Percentiles rank a stretch among this genome's conserved stretches.
Conservation (phyloP, 1,140 invertebrate genomes). For the Phymorhynchus buccinoides region DNA sequence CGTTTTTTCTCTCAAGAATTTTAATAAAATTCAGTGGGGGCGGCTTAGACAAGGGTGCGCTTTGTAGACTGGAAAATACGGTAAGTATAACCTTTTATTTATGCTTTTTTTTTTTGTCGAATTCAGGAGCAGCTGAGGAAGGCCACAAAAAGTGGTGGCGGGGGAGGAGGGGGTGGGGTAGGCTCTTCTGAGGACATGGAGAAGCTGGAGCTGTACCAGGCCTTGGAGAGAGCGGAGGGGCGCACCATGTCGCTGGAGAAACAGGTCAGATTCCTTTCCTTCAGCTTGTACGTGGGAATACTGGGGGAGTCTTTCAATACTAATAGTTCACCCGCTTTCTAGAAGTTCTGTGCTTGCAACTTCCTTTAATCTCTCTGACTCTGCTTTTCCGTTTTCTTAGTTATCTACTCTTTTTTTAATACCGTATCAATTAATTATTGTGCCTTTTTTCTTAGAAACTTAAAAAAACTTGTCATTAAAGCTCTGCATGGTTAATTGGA, state of each 20-base stretch:
- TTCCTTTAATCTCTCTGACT: no score
- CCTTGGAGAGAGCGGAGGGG: slow-evolving; percentile 67
- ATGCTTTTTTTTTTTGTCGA: neutral
- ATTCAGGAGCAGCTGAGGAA: slow-evolving; percentile 57
- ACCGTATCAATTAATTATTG: neutral
- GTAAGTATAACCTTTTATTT: neutral
- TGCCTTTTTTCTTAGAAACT: no score
- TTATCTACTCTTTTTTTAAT: neutral
- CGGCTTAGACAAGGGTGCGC: no score
- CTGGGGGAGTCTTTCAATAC: neutral
- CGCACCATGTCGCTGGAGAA: slow-evolving; percentile 69
- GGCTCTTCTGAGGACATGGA: slow-evolving; percentile 59
- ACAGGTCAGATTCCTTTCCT: slow-evolving; percentile 55
- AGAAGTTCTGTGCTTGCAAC: no score
- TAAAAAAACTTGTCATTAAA: no score
- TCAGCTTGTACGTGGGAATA: neutral
- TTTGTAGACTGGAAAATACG: no score
- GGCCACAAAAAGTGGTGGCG: slow-evolving; percentile 37
- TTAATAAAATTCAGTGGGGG: no score
- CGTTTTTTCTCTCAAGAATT: no score
- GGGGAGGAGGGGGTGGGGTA: slow-evolving; percentile 38
- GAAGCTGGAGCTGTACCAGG: slow-evolving; percentile 70
- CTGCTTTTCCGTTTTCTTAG: neutral
- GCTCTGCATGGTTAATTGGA: no score
- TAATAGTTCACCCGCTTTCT: no score